These are phyloP conservation scores for Heliconius hewitsoni DNA, from an alignment of 1,140 invertebrate species.

Conservation along the genomic window DNA sequence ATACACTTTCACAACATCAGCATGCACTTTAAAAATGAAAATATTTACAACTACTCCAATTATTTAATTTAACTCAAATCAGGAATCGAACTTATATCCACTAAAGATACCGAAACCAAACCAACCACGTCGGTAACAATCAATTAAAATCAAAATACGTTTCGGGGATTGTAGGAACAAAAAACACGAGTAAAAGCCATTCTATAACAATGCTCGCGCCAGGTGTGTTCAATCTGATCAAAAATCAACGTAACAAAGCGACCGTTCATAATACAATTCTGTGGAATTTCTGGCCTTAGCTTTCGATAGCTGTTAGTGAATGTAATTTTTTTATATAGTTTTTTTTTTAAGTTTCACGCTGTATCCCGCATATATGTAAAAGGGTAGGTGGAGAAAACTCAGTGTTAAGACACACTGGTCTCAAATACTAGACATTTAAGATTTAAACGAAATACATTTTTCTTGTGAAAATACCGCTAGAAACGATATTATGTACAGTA, in stretches of 20 bases:
- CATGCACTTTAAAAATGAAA: too few relatives aligned
- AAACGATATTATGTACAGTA: too few relatives aligned
- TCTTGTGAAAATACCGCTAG: too few relatives aligned
- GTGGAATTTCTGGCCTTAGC: not conserved
- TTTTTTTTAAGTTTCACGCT: not conserved
- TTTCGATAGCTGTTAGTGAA: not conserved
- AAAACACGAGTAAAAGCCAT: constrained; percentile 8
- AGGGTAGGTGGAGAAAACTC: not conserved
- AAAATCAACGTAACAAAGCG: constrained; percentile 10
- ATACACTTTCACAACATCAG: too few relatives aligned
- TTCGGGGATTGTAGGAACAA: not conserved
- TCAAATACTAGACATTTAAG: too few relatives aligned
- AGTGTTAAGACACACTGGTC: not conserved
- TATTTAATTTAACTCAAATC: not conserved
- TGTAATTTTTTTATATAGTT: not conserved
- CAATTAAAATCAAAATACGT: constrained; percentile 13
- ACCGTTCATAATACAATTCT: constrained; percentile 11
- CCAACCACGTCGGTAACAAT: not conserved
- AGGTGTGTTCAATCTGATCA: constrained; percentile 10
- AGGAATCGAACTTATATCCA: not conserved
- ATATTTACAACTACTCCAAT: too few relatives aligned
- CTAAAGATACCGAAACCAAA: not conserved
- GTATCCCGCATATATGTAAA: not conserved
- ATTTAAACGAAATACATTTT: too few relatives aligned
- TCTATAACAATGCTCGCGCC: not conserved